A percentile compares a stretch with the other conserved stretches of the same genome.
Evolutionary conservation across 2,888 invertebrate genomes (phyloP).

Genomic region (Amphiduros pacificus): DNA sequence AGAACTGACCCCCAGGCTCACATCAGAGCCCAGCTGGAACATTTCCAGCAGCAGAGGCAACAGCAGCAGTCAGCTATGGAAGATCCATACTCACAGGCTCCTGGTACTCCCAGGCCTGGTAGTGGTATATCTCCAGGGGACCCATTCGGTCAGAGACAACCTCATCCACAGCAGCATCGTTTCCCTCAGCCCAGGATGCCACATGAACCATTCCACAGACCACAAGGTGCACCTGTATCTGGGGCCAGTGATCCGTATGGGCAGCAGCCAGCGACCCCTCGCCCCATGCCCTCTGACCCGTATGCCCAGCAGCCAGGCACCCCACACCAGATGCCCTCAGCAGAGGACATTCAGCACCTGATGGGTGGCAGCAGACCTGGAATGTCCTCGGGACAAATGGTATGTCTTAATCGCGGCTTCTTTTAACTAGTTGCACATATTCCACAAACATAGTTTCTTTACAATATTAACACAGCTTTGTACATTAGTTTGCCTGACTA

Average conservation of each 20-base stretch:
- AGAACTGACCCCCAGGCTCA: too few species aligned
- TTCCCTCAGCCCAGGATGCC: too few species aligned
- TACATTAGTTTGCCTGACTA: too few species aligned
- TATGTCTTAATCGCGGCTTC: too few species aligned
- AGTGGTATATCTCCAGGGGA: neutral
- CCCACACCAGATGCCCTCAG: too few species aligned
- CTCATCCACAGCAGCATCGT: neutral
- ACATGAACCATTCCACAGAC: neutral
- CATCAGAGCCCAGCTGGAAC: neutral
- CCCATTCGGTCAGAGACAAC: neutral
- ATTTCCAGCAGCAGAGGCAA: neutral
- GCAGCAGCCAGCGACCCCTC: neutral
- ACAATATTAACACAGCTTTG: too few species aligned
- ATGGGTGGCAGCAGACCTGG: too few species aligned
- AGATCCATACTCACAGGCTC: constrained; percentile 43
- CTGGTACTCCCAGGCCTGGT: constrained; percentile 19
- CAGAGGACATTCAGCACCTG: too few species aligned
- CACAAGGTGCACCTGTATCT: neutral
- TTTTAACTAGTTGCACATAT: too few species aligned
- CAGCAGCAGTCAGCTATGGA: too few species aligned
- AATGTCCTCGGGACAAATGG: too few species aligned
- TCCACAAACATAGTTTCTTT: too few species aligned
- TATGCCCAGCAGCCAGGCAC: constrained; percentile 33
- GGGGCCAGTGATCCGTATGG: neutral
- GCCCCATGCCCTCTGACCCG: constrained; percentile 23